Evolutionary conservation across 2,113 vertebrate species (phyloP).

Genomic region (Nothocercus nigrocapillus): DNA sequence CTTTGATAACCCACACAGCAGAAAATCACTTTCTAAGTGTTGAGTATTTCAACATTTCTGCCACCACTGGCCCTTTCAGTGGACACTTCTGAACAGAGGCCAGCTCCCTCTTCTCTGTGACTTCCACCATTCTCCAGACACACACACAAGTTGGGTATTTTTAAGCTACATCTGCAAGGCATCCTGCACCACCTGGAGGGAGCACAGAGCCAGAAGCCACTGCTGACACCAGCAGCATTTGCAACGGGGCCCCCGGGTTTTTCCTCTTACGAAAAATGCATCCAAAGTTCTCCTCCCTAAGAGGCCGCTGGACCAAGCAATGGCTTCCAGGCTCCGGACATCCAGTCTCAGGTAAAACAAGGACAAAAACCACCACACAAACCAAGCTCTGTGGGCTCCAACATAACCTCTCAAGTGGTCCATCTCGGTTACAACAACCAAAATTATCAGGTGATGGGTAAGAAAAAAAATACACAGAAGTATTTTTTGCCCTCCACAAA

Average conservation of each 20-base stretch:
- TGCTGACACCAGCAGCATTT: slow-evolving; percentile 35
- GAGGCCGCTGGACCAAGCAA: neutral
- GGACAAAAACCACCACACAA: neutral
- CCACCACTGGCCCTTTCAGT: neutral
- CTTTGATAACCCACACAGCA: neutral
- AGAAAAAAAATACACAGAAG: too few relatives aligned
- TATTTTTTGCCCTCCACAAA: neutral
- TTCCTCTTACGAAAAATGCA: slow-evolving; percentile 42
- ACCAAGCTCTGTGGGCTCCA: neutral
- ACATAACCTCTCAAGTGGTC: neutral
- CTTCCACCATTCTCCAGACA: neutral
- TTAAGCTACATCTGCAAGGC: slow-evolving; percentile 35
- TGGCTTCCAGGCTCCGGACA: neutral
- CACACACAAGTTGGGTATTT: slow-evolving; percentile 36
- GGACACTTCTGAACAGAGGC: fast-evolving
- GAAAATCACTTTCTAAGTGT: neutral
- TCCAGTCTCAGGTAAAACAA: neutral
- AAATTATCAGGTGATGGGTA: neutral
- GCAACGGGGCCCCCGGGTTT: slow-evolving; percentile 38
- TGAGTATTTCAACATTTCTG: neutral
- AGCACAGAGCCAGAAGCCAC: neutral
- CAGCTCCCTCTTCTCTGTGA: neutral
- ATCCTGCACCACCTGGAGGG: slow-evolving; percentile 16
- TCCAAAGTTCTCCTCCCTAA: slow-evolving; percentile 4
- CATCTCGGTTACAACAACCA: neutral